Evolutionary conservation across 2,797 vertebrate genomes (phyloP).

Genomic region (Cryptoprocta ferox): DNA sequence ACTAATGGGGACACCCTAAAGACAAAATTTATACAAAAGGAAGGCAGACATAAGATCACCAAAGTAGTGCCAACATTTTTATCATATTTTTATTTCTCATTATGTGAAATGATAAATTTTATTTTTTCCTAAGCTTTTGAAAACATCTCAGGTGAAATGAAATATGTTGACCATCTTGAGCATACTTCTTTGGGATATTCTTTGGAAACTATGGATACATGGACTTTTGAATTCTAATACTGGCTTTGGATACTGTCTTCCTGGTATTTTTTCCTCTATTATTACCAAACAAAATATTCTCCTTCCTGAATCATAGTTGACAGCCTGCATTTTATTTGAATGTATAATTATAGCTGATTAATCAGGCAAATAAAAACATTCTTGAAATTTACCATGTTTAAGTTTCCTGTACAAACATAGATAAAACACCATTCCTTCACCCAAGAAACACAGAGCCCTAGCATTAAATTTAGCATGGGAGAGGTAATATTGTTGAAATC

Average conservation of each 20-base stretch:
- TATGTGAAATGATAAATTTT: not conserved
- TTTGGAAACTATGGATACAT: not conserved
- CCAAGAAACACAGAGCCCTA: not conserved
- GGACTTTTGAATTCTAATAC: not conserved
- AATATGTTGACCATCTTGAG: not conserved
- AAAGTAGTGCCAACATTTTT: not conserved
- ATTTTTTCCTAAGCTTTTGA: not conserved
- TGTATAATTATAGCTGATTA: not conserved
- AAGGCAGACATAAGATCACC: not conserved
- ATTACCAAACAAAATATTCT: not conserved
- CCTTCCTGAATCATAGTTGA: not conserved
- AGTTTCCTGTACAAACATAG: not conserved
- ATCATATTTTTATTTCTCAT: not conserved
- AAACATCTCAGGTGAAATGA: conserved; percentile 1
- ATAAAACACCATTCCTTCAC: not conserved
- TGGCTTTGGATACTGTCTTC: not conserved
- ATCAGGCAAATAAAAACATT: not conserved
- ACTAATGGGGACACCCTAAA: not conserved
- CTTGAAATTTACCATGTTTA: not conserved
- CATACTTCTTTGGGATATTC: not conserved
- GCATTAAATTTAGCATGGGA: not conserved
- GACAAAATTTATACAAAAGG: not conserved
- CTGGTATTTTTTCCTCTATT: not conserved
- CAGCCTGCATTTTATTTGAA: not conserved
- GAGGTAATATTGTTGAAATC: not conserved